phyloP scores from a whole-genome alignment of 35 echinoderm and acorn worm genomes.

The Diadema setosum region DNA sequence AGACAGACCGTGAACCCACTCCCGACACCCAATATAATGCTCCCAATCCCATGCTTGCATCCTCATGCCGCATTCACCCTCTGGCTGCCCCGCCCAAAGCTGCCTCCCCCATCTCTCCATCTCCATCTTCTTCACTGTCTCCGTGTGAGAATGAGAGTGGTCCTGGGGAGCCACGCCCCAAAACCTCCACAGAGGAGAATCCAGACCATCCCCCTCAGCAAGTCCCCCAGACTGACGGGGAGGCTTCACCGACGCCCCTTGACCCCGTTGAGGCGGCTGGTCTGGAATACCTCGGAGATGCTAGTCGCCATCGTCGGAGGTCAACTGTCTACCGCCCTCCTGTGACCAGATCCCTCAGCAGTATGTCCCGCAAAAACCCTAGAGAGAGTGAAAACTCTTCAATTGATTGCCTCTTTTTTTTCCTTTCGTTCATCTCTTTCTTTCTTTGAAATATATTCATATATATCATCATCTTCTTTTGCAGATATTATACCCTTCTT shows the following conservation, averaged over 20 bases:
- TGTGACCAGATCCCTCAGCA: constrained; percentile 36
- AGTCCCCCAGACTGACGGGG: background rate
- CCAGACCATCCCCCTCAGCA: background rate
- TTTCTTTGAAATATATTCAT: too few species aligned
- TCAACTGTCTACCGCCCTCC: constrained; percentile 38
- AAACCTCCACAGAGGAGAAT: background rate
- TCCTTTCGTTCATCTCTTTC: too few species aligned
- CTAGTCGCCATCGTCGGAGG: background rate
- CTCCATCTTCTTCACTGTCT: background rate
- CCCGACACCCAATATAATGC: background rate
- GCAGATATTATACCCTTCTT: too few species aligned
- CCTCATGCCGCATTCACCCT: background rate
- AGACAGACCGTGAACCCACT: background rate
- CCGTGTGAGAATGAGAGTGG: too few species aligned
- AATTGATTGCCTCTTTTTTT: too few species aligned
- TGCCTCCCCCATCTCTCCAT: background rate
- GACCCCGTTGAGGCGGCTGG: background rate
- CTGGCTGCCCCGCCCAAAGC: background rate
- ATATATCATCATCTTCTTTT: too few species aligned
- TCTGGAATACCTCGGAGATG: background rate
- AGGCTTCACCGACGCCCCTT: background rate
- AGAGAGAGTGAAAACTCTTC: too few species aligned
- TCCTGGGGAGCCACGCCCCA: background rate
- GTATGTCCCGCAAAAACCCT: background rate
- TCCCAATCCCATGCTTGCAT: background rate